These are phyloP conservation scores for Anolis sagrei DNA, from an alignment of 2,113 vertebrate genomes.

Conservation along the genomic window DNA sequence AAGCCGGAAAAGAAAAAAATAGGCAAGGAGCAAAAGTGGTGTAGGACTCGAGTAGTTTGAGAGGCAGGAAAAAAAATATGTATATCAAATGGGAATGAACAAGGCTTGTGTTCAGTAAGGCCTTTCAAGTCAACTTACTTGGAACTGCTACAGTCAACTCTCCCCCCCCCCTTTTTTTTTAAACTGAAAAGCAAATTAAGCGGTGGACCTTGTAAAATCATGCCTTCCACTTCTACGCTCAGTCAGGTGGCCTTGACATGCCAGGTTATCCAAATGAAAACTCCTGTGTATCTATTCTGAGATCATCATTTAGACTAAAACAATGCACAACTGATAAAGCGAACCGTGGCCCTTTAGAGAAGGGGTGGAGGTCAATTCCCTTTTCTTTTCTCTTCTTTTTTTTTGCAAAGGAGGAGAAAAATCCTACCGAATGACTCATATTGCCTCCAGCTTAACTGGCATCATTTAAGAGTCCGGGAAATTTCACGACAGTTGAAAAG, in stretches of 20 bases:
- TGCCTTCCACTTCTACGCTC: not conserved
- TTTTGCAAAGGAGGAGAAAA: slow-evolving; percentile 30
- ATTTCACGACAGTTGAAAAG: slow-evolving; percentile 68
- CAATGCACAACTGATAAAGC: not conserved
- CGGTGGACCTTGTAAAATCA: not conserved
- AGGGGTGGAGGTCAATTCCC: slow-evolving; percentile 38
- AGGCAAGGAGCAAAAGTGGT: not conserved
- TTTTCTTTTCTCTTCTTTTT: not conserved
- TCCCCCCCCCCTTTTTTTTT: not conserved
- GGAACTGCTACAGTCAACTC: not conserved
- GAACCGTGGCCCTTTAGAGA: slow-evolving; percentile 25
- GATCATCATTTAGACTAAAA: slow-evolving; percentile 8
- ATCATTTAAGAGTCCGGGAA: slow-evolving; percentile 64
- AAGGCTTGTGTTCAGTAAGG: not conserved
- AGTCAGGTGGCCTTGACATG: not conserved
- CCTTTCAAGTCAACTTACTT: slow-evolving; percentile 3
- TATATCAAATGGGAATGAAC: not conserved
- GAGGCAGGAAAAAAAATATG: not conserved
- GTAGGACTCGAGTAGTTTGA: not conserved
- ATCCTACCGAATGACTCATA: slow-evolving; percentile 67
- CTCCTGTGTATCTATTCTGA: not conserved
- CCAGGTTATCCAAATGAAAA: slow-evolving; percentile 9
- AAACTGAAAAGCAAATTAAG: not conserved
- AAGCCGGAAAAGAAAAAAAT: slow-evolving; percentile 27
- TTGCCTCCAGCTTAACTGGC: slow-evolving; percentile 73